These are phyloP conservation scores for Pinna nobilis DNA, from an alignment of 1,140 invertebrate genomes.

Conservation along the genomic window DNA sequence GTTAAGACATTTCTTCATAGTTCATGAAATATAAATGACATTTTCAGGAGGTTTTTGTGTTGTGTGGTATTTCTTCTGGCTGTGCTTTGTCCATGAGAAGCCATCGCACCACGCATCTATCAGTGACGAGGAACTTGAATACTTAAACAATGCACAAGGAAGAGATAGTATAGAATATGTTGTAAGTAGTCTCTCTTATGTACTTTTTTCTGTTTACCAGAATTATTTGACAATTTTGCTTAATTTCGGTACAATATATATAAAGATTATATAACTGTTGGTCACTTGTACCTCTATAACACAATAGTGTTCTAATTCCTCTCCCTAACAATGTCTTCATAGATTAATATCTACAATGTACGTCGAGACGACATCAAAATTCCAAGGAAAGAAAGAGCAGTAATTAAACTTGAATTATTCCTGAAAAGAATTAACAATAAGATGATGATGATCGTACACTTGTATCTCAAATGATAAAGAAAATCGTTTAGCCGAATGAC, in stretches of 20 bases:
- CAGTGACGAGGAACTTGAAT: constrained; percentile 59
- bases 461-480: no score
- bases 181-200: constrained; percentile 41
- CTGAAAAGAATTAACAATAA: no score
- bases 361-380: no score
- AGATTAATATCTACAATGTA: no score
- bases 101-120: constrained; percentile 65
- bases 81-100: constrained; percentile 60
- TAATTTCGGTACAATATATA: background rate
- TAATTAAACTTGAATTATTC: no score
- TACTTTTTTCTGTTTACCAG: background rate
- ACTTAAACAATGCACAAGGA: constrained; percentile 62
- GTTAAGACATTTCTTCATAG: background rate
- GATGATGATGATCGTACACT: no score
- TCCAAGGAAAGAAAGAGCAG: no score
- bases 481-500: no score
- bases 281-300: no score
- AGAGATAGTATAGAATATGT: constrained; percentile 58
- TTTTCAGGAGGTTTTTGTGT: constrained; percentile 60
- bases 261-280: no score
- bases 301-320: no score
- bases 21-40: background rate
- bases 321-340: no score
- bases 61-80: constrained; percentile 64
- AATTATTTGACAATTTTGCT: background rate